These are phyloP conservation scores for Thermophis baileyi DNA, from an alignment of 2,113 vertebrate species.

Conservation along the genomic window DNA sequence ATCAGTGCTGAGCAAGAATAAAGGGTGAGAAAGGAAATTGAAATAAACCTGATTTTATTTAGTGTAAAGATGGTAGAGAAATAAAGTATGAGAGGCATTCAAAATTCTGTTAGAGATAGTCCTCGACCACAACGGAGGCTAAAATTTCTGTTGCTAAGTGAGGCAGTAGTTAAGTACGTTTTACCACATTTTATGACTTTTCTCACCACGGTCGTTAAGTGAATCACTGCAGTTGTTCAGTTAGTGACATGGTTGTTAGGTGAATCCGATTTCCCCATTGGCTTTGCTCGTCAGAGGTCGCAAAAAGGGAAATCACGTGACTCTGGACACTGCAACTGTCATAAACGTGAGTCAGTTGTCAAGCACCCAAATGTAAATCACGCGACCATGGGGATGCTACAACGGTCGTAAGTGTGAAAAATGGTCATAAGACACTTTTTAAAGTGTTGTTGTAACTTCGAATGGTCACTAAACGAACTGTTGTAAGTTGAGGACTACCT, in stretches of 20 bases:
- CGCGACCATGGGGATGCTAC: background rate
- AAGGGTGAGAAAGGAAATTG: too few species aligned
- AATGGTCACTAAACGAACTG: background rate
- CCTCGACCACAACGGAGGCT: background rate
- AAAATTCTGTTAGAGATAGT: too few species aligned
- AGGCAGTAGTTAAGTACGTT: background rate
- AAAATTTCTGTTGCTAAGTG: background rate
- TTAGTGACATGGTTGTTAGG: background rate
- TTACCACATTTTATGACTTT: background rate
- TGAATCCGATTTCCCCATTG: background rate
- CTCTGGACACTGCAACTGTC: background rate
- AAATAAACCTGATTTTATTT: too few species aligned
- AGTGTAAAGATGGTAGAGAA: too few species aligned
- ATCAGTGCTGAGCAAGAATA: too few species aligned
- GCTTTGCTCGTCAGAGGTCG: background rate
- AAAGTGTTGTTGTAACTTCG: background rate
- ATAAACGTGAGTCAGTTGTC: background rate
- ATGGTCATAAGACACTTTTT: background rate
- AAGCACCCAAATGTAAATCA: background rate
- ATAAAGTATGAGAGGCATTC: too few species aligned
- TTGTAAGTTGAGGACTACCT: background rate
- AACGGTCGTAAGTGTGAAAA: background rate
- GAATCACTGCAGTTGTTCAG: background rate
- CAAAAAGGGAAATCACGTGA: background rate
- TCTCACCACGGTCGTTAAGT: fast-evolving